Evolutionary conservation across 2,888 invertebrate species (phyloP).

Genomic region (Ennomos erosarius): DNA sequence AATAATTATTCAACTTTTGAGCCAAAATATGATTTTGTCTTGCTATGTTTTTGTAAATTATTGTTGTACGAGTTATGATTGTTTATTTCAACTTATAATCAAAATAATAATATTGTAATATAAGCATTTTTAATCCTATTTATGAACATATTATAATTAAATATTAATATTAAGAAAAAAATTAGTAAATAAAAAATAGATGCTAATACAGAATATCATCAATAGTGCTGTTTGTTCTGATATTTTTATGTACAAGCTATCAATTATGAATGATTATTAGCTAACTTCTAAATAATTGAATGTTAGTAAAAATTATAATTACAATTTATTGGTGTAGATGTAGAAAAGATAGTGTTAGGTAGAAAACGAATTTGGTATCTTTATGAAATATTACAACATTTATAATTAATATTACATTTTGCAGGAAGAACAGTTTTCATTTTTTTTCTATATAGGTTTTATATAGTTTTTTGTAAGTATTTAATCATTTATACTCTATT

Average conservation of each 20-base stretch:
- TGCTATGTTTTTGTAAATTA: too few species aligned
- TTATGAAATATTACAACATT: neutral
- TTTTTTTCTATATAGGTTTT: too few species aligned
- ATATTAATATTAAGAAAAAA: neutral
- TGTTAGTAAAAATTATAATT: neutral
- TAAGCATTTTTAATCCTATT: neutral
- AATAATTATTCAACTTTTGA: too few species aligned
- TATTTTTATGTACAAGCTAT: slow-evolving; percentile 25
- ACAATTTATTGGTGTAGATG: neutral
- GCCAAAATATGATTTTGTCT: too few species aligned
- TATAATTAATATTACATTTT: too few species aligned
- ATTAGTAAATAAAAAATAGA: too few species aligned
- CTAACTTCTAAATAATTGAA: slow-evolving; percentile 10
- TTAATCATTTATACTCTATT: too few species aligned
- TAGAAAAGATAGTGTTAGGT: neutral
- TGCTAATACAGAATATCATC: slow-evolving; percentile 4
- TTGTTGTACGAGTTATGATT: too few species aligned
- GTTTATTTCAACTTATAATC: too few species aligned
- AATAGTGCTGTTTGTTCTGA: slow-evolving; percentile 16
- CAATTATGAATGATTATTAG: slow-evolving; percentile 50
- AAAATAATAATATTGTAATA: too few species aligned
- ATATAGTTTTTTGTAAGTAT: too few species aligned
- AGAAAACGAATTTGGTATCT: slow-evolving; percentile 18
- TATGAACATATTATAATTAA: slow-evolving; percentile 10
- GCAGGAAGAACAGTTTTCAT: too few species aligned